Conservation (phyloP, 2,888 invertebrate genomes). For the Dascillus cervinus region DNA sequence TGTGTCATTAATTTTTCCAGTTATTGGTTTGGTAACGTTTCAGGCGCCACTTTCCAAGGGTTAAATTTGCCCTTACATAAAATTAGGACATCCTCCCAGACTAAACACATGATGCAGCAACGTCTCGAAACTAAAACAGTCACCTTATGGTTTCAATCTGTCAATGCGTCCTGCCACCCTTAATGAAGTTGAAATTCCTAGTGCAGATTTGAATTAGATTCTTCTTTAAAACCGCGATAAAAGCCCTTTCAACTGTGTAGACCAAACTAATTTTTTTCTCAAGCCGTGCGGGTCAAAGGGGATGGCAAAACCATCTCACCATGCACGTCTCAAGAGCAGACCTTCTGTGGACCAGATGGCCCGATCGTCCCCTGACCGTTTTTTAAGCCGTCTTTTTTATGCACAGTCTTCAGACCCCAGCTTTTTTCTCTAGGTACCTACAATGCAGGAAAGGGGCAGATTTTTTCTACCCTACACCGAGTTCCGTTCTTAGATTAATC, state of each 20-base stretch:
- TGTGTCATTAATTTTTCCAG: too few relatives aligned
- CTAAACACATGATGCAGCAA: slow-evolving; percentile 34
- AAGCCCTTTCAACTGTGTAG: not conserved
- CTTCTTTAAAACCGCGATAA: not conserved
- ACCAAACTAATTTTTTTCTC: slow-evolving; percentile 31
- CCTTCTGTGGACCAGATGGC: slow-evolving; percentile 38
- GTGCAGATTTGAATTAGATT: not conserved
- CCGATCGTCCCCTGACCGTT: slow-evolving; percentile 39
- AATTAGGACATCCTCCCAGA: slow-evolving; percentile 26
- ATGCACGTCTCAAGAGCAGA: slow-evolving; percentile 35
- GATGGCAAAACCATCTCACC: slow-evolving; percentile 29
- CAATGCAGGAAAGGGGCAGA: slow-evolving; percentile 44
- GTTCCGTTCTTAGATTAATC: slow-evolving; percentile 44
- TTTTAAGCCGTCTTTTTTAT: slow-evolving; percentile 43
- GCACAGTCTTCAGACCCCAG: slow-evolving; percentile 26
- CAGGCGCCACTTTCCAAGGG: slow-evolving; percentile 10
- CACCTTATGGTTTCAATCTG: slow-evolving; percentile 43
- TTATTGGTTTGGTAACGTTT: too few relatives aligned
- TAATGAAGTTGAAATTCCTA: not conserved
- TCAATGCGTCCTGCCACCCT: slow-evolving; percentile 39
- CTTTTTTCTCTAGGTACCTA: slow-evolving; percentile 32
- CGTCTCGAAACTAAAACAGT: slow-evolving; percentile 30
- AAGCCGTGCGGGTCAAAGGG: slow-evolving; percentile 36
- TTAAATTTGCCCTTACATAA: slow-evolving; percentile 7
- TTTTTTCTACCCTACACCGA: slow-evolving; percentile 43